Evolutionary conservation across 1,140 invertebrate genomes (phyloP).

Genomic region (Diprion similis): DNA sequence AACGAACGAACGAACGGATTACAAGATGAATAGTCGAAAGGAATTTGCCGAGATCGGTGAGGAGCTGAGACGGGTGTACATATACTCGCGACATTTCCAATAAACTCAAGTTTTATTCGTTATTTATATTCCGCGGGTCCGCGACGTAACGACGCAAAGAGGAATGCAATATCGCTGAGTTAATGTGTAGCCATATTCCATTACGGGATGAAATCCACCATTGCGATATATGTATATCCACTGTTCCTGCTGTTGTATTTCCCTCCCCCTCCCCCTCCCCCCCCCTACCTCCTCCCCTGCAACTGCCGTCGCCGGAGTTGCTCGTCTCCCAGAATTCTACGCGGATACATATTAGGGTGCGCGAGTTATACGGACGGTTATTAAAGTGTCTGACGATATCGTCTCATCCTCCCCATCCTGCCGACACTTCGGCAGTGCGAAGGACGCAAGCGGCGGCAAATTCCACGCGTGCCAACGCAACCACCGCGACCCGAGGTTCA

Average conservation of each 20-base stretch:
- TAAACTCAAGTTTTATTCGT: not conserved
- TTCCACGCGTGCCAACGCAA: not conserved
- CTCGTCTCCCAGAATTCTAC: not conserved
- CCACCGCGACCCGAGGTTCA: not conserved
- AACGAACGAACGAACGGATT: too few relatives aligned
- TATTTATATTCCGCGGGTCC: not conserved
- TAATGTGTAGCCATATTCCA: constrained; percentile 9
- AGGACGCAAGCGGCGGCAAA: not conserved
- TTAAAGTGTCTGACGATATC: constrained; percentile 13
- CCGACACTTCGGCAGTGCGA: not conserved
- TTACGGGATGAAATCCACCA: too few relatives aligned
- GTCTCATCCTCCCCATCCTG: not conserved
- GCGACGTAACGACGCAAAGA: not conserved
- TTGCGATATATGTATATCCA: not conserved
- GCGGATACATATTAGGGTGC: constrained; percentile 15
- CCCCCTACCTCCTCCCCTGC: not conserved
- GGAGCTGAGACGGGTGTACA: too few relatives aligned
- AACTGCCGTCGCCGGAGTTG: not conserved
- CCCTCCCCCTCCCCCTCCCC: not conserved
- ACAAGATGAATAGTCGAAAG: too few relatives aligned
- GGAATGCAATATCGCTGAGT: constrained; percentile 14
- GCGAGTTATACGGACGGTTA: constrained; percentile 2
- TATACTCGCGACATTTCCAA: not conserved
- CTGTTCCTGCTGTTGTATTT: constrained; percentile 6
- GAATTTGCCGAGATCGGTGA: too few relatives aligned